Percentiles rank a stretch among this genome's conserved stretches.
These are phyloP conservation scores for Acholoe squamosa DNA, from an alignment of 2,888 invertebrate species.

Conservation along the genomic window DNA sequence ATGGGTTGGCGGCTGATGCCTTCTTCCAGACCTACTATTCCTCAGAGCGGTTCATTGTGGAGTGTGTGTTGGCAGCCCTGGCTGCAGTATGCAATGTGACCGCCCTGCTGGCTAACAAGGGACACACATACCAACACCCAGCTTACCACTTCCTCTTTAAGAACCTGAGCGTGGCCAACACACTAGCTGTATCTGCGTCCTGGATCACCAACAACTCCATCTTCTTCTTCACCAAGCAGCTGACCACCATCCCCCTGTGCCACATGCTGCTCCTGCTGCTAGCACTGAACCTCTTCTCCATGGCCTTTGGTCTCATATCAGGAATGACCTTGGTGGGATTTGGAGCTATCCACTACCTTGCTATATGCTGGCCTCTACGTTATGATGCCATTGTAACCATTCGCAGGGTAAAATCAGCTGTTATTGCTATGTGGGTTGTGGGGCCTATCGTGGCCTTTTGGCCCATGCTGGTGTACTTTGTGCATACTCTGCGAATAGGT, in stretches of 20 bases:
- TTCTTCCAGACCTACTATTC: conserved; percentile 57
- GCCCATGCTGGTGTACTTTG: conserved; percentile 34
- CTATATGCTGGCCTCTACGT: conserved; percentile 57
- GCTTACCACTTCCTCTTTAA: conserved; percentile 57
- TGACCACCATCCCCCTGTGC: conserved; percentile 1
- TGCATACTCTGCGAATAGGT: neutral
- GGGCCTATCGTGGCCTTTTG: neutral
- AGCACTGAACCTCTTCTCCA: conserved; percentile 41
- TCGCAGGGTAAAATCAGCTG: neutral
- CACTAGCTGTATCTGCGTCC: conserved; percentile 20
- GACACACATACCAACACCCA: conserved; percentile 55
- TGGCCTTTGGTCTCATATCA: conserved; percentile 43
- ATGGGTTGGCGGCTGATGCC: conserved; percentile 31
- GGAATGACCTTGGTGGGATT: conserved; percentile 62
- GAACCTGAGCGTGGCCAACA: conserved; percentile 55
- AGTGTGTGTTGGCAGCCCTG: conserved; percentile 35
- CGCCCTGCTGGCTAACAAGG: conserved; percentile 26
- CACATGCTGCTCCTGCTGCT: conserved; percentile 38
- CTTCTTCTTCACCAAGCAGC: conserved; percentile 55
- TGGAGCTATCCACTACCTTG: conserved; percentile 54
- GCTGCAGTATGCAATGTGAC: conserved; percentile 46
- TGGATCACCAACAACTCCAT: conserved; percentile 57
- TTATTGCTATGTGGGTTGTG: conserved; percentile 38
- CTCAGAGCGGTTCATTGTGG: conserved; percentile 12
- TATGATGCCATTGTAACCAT: conserved; percentile 35